Evolutionary conservation across 2,797 vertebrate genomes (phyloP).

Genomic region (Anas georgica): DNA sequence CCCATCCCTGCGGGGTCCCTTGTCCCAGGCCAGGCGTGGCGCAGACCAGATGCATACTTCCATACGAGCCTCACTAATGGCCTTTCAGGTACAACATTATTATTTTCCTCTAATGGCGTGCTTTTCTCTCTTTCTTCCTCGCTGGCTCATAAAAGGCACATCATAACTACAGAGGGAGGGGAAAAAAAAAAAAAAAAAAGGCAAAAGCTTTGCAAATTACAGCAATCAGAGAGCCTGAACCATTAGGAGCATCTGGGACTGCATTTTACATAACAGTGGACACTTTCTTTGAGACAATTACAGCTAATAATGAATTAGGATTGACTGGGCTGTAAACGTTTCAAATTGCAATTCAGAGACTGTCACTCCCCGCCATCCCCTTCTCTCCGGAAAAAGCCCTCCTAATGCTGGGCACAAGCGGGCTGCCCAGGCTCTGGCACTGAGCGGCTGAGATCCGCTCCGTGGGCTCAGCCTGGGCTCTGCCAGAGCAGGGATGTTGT

Average conservation of each 20-base stretch:
- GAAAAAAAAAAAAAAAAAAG: not conserved
- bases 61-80: conserved; percentile 86
- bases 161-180: conserved; percentile 46
- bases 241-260: conserved; percentile 77
- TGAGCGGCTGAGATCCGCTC: accelerated
- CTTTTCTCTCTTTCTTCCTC: conserved; percentile 52
- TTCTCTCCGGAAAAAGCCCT: conserved; percentile 33
- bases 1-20: not conserved
- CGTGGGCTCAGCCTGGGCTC: not conserved
- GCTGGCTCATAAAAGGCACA: conserved; percentile 69
- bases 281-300: conserved; percentile 78
- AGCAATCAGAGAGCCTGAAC: conserved; percentile 75
- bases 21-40: not conserved
- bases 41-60: conserved; percentile 76
- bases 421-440: not conserved
- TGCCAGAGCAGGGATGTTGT: not conserved
- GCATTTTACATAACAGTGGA: conserved; percentile 78
- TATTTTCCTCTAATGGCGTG: conserved; percentile 89
- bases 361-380: conserved; percentile 35
- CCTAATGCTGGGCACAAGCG: not conserved
- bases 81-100: conserved; percentile 89
- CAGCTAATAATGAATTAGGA: conserved; percentile 76
- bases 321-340: conserved; percentile 67
- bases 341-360: conserved; percentile 67
- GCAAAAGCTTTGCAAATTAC: conserved; percentile 75